Evolutionary conservation across 2,888 invertebrate genomes (phyloP), one percentile per base, ranked within the genome.

Genomic region (Sarcophaga rosellei): DNA sequence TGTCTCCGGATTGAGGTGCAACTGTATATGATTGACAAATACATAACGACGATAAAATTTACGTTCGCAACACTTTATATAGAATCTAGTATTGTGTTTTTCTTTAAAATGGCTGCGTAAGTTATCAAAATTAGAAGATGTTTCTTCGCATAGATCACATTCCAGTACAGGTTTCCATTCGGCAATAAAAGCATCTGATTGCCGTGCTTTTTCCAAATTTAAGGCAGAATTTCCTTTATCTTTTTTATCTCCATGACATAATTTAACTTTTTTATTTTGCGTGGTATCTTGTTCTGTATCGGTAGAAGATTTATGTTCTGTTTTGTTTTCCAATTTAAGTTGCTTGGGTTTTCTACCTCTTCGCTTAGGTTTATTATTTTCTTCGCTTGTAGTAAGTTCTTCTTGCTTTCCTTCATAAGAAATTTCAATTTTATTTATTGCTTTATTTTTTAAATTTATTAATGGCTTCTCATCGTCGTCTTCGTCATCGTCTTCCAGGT

Each of bases 1-100:
- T 3, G 78, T 75, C 17, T 89, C 88, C 0, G 89, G 89, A 84
- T 90, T 81, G n/a, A 88, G 63, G 45, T 90, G 90, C 0, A 88
- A 23, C 5, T 86, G 59, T 25, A 90, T 76, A 59, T 90, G 90
- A 53, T 89, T 88, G 1, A 88, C 88, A 8, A 90, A 76, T 1
- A 86, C 73, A 44, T 87, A 86, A 4, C 89, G 89, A 2, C 88
- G 88, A 10, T 70, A 70, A 63, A 88, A 89, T 69, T 88, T 89
- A 23, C 84, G 88, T 1, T 87, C 84, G 20, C 90, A 90, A 59
- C 89, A 90, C 3, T 69, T 65, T 8, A 89, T 88, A 73, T 87
- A 89, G 2, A 83, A 89, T 65, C 77, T 69, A 10, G 25, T 59
- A 68, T 88, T 86, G 70, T 90, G 90, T 4, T 62, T 76, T 25